phyloP scores from a whole-genome alignment of 2,888 invertebrate genomes.

The Drosophila demipolita region DNA sequence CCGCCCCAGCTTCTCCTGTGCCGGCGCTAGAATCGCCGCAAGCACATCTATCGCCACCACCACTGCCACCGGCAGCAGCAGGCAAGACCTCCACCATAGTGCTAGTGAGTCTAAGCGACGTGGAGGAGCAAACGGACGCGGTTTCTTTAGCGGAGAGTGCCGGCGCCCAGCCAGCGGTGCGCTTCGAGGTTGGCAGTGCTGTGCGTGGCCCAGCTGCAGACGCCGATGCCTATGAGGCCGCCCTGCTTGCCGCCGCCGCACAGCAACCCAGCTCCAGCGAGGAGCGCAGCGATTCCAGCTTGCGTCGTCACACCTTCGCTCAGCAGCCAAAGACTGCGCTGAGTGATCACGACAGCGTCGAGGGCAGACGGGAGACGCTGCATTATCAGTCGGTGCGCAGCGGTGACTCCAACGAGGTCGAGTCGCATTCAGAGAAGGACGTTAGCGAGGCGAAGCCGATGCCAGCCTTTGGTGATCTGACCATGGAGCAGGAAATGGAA shows the following conservation, averaged over 20 bases:
- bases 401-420: slow-evolving; percentile 85
- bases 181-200: slow-evolving; percentile 83
- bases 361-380: slow-evolving; percentile 74
- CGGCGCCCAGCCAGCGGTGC: slow-evolving; percentile 48
- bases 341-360: slow-evolving; percentile 86
- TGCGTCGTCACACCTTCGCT: slow-evolving; percentile 86
- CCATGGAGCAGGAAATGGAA: slow-evolving; percentile 84
- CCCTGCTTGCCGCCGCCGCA: slow-evolving; percentile 50
- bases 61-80: slow-evolving; percentile 26
- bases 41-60: slow-evolving; percentile 27
- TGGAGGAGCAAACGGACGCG: slow-evolving; percentile 60
- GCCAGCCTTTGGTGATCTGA: slow-evolving; percentile 85
- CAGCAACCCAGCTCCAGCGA: slow-evolving; percentile 73
- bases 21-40: slow-evolving; percentile 52
- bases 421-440: slow-evolving; percentile 82
- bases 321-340: slow-evolving; percentile 86
- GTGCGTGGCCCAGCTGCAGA: slow-evolving; percentile 72
- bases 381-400: slow-evolving; percentile 81
- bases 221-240: slow-evolving; percentile 51
- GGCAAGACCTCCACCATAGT: slow-evolving; percentile 38
- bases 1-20: slow-evolving; percentile 25
- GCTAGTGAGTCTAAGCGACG: slow-evolving; percentile 53
- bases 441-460: slow-evolving; percentile 82
- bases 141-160: slow-evolving; percentile 81
- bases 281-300: slow-evolving; percentile 84